Evolutionary conservation across 2,113 vertebrate genomes (phyloP), one percentile per base, ranked within the genome.

Genomic region (Nymphicus hollandicus): DNA sequence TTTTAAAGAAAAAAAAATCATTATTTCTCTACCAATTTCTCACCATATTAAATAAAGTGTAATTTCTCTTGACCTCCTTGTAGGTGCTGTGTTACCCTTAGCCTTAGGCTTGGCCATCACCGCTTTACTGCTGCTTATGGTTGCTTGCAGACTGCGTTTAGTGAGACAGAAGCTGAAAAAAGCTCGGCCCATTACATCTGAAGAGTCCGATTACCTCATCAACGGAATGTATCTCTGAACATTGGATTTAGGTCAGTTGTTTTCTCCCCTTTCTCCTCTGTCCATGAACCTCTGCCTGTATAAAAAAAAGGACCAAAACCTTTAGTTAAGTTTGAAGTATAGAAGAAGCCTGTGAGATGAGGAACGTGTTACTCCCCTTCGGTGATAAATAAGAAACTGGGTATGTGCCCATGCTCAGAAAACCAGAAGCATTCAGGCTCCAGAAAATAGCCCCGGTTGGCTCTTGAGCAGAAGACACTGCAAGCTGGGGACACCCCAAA

Each of bases 121-220:
- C 4, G 98, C 98, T 73, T 96, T 99, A 96, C 98, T 99, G 90
- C 98, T 99, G 66, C 97, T 99, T 92, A 99, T 99, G 99, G 99
- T 99, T 44, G 98, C 97, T 93, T 99, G 99, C 93, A 98, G 99
- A 53, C 98, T 99, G 19, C 98, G 98, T 70, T 97, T 99, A 29
- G 99, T 99, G 64, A 99, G 98, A 82, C 98, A 98, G 98, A 99
- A 98, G 96, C 97, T 99, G 64, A 99, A 99, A 97, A 99, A 99
- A 97, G 98, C 99, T 66, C 98, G 99, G 27, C 99, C 99, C 68
- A 98, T 99, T 91, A 99, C 98, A 76, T 99, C 99, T 5, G 99
- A 99, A 97, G 99, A 99, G 96, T 99, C 99, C 0, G 99, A 99
- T 98, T 99, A 99, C 98, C 99, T 99, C 98, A 99, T 99, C 97